phyloP scores from a whole-genome alignment of 2,113 vertebrate species.

The Pedionomus torquatus region DNA sequence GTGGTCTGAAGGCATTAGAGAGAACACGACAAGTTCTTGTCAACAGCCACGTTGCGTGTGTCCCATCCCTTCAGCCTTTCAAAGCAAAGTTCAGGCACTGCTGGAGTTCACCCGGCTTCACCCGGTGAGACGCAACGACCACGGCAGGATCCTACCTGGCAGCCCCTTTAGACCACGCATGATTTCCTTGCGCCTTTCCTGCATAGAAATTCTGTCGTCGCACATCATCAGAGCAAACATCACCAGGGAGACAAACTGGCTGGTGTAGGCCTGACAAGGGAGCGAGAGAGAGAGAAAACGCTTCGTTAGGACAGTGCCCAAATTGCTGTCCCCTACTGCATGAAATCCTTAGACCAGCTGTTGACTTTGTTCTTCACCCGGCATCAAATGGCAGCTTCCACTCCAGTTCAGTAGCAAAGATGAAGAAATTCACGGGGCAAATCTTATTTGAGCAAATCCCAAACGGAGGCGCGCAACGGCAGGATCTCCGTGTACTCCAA shows the following conservation, averaged over 20 bases:
- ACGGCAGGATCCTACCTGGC: conserved; percentile 80
- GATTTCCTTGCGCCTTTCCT: conserved; percentile 93
- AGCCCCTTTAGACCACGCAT: conserved; percentile 89
- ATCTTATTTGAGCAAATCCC: background rate
- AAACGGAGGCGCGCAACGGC: accelerated
- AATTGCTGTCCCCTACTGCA: accelerated
- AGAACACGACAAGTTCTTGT: accelerated
- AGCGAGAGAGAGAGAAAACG: background rate
- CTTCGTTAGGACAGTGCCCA: accelerated
- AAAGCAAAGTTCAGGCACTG: background rate
- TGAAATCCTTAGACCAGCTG: background rate
- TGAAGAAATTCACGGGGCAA: background rate
- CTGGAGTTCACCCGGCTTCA: background rate
- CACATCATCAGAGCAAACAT: conserved; percentile 99
- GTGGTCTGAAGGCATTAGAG: background rate
- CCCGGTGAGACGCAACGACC: accelerated
- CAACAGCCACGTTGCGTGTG: accelerated
- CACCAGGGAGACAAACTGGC: conserved; percentile 95
- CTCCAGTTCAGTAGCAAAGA: background rate
- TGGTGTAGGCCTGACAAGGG: conserved; percentile 88
- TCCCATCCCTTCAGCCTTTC: background rate
- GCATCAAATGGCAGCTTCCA: background rate
- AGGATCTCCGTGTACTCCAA: accelerated
- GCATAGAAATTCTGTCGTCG: conserved; percentile 95
- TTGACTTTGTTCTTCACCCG: accelerated